Percentiles rank a stretch among this genome's conserved stretches.
These are phyloP conservation scores for Bergia puertoricense DNA, from an alignment of 92 coral and sea anemone species.

Conservation along the genomic window DNA sequence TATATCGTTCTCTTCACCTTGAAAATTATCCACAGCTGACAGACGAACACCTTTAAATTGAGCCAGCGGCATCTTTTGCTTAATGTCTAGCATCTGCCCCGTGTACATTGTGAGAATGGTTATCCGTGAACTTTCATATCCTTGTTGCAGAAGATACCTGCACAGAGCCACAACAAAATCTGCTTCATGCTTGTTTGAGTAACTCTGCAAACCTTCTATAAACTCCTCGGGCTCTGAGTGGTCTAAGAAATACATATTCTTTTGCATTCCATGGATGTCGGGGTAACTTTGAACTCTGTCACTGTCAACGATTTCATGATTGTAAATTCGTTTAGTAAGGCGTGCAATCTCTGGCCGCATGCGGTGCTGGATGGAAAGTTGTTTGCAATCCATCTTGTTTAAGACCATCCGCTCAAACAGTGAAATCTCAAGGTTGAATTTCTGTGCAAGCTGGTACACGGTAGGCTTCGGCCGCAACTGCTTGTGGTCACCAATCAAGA, in stretches of 20 bases:
- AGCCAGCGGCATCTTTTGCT: slow-evolving; percentile 55
- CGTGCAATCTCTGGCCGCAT: slow-evolving; percentile 74
- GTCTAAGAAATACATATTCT: slow-evolving; percentile 59
- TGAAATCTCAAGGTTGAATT: slow-evolving; percentile 63
- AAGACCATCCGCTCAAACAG: slow-evolving; percentile 69
- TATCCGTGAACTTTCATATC: slow-evolving; percentile 51
- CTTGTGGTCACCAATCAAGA: slow-evolving; percentile 85
- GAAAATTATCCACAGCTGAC: slow-evolving; percentile 53
- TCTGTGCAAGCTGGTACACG: slow-evolving; percentile 60
- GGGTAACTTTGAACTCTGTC: slow-evolving; percentile 39
- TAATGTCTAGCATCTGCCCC: slow-evolving; percentile 66
- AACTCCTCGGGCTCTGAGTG: slow-evolving; percentile 52
- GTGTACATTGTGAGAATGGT: slow-evolving; percentile 76
- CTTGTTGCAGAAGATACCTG: slow-evolving; percentile 64
- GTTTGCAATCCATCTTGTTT: slow-evolving; percentile 59
- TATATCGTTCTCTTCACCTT: slow-evolving; percentile 63
- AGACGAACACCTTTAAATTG: slow-evolving; percentile 56
- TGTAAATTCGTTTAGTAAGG: slow-evolving; percentile 60
- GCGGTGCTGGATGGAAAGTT: slow-evolving; percentile 62
- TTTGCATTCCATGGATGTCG: slow-evolving; percentile 42
- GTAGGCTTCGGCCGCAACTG: slow-evolving; percentile 82
- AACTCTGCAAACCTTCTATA: slow-evolving; percentile 61
- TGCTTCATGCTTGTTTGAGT: slow-evolving; percentile 72
- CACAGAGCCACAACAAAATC: slow-evolving; percentile 63
- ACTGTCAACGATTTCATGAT: slow-evolving; percentile 55